Base-by-base conservation (phyloP, 2,888 invertebrate species). In the Zootermopsis nevadensis region DNA sequence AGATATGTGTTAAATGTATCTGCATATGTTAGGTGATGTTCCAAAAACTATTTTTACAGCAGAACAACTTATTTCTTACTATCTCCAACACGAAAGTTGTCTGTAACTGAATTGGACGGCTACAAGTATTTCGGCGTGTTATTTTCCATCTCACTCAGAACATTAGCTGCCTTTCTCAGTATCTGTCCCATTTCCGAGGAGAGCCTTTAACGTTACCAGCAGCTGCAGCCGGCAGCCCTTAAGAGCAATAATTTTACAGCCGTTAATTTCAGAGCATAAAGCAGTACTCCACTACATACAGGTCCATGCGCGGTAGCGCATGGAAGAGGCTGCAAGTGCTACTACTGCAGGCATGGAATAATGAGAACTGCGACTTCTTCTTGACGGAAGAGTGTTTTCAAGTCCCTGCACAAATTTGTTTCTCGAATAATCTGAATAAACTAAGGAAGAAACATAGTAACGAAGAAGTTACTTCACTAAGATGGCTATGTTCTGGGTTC, bases 231-330 rank as follows among this genome's bases (percentile, higher is more conserved):
- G 69, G 69, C 69, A 69, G 69, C 22, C 33, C 33, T 69, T 69
- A n/a, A 66, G 12, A 67, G 30, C 67, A 67, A 67, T 67, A 30
- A 67, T 67, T 67, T 67, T 30, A 30, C 31, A 33, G 33, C 33
- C 69, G 69, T 69, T 69, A 69, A 69, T 69, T 69, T 69, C 69
- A 33, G 33, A 33, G 69, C 31, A 69, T 67, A 69, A 69, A 69
- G 69, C 69, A 69, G 69, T 22, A 69, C 48, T 19, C 48, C 4
- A 1, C 48, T 48, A 15, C 12, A n/a, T n/a, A n/a, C 31, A 27
- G 4, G 30, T 33, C 12, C 31, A 69, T 12, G 33, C 30, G 15
- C 19, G 33, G 69, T 4, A 69, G 15, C 69, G 33, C 33, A 69
- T 69, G 69, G 69, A 33, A 24, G 22, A 69, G 69, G 33, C 27